phyloP scores from a whole-genome alignment of 2,113 vertebrate genomes.

The Aix galericulata region DNA sequence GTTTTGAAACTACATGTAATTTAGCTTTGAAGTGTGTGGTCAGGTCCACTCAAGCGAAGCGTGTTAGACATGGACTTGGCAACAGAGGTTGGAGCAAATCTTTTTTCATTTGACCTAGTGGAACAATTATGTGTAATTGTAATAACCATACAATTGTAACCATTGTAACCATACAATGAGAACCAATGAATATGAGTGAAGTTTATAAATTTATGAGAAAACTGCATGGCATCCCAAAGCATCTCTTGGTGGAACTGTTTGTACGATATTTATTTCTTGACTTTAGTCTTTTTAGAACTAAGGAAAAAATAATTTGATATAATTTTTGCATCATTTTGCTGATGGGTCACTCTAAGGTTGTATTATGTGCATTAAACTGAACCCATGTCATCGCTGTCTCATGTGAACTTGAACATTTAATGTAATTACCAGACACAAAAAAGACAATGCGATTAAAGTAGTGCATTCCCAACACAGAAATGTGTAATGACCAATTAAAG shows the following conservation, averaged over 20 bases:
- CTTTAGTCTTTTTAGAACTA: neutral
- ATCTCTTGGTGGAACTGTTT: neutral
- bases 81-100: neutral
- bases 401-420: neutral
- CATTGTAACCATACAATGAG: accelerated
- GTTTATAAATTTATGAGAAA: neutral
- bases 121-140: neutral
- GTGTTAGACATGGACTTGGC: neutral
- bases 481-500: conserved; percentile 37
- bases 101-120: neutral
- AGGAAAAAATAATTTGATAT: neutral
- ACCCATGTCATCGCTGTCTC: neutral
- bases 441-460: neutral
- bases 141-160: accelerated
- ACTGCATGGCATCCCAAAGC: neutral
- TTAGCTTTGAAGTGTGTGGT: neutral
- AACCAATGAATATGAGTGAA: neutral
- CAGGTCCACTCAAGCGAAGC: neutral
- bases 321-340: neutral
- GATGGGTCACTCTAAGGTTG: neutral
- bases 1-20: neutral
- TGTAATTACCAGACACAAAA: neutral
- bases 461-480: neutral
- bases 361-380: neutral
- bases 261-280: neutral